Base-by-base conservation (phyloP, 2,888 invertebrate species). In the Limenitis camilla region DNA sequence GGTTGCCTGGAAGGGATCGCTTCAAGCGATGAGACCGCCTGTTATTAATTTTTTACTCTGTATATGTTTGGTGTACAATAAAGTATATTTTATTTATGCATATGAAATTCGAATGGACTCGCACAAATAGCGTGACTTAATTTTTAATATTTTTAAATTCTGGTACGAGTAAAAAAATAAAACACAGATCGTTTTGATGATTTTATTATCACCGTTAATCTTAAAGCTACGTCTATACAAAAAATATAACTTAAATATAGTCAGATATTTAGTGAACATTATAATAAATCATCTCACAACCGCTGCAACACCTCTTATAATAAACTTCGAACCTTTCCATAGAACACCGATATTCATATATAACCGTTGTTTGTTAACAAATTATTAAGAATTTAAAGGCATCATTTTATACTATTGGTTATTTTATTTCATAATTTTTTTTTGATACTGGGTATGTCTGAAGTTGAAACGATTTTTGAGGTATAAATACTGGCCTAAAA, bases 211-310 rank as follows among this genome's bases (percentile, higher is more conserved):
- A 82, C 76, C 77, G 68, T 78, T 75, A 67, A 76, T 70, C 83
- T 85, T 85, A 83, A 74, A 75, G 65, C 78, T 84, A 85, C 69
- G 69, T 81, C 85, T 86, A 86, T 87, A 85, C 86, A 86, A 86
- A 72, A 85, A 83, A 85, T 85, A 84, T 84, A 84, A 84, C 83
- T 84, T 86, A 84, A 71, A 76, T 77, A 79, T 84, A 82, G 75
- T 84, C 76, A 80, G 82, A 85, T 83, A 82, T 81, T 81, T 85
- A 85, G 81, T 84, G 81, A 86, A 85, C 84, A 82, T 84, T 72
- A 76, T 76, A 77, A 85, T 85, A 85, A 79, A 86, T 83, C 85
- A 81, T 85, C 84, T 87, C 87, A 87, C 87, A 87, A 87, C 87
- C 86, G 73, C 85, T 77, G 82, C 86, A 87, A 87, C 86, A 81